Evolutionary conservation across 2,888 invertebrate species (phyloP), one percentile per base, ranked within the genome.

Genomic region (Microctonus brassicae): DNA sequence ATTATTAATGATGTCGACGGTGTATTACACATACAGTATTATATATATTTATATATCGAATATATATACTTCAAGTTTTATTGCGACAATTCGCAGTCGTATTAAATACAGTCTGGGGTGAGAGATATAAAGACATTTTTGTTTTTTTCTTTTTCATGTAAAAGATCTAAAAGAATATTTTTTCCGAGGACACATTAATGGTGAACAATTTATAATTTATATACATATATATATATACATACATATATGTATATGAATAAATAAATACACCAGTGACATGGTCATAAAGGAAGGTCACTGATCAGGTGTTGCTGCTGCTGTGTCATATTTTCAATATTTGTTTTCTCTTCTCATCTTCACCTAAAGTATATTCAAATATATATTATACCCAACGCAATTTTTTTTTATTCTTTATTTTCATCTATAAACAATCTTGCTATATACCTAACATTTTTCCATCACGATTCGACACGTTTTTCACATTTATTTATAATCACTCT

Each of bases 231-330:
- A n/a, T n/a, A n/a, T n/a, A n/a, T n/a, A n/a, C n/a, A n/a, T n/a
- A n/a, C n/a, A 62, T 29, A 58, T n/a, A 39, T 42, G 24, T 39
- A 62, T 42, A n/a, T n/a, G n/a, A n/a, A n/a, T n/a, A n/a, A n/a
- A n/a, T n/a, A n/a, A n/a, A n/a, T n/a, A 39, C 62, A 62, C 39
- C 62, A 34, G 39, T 22, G 62, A 62, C 42, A 62, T 39, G 39
- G 62, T 42, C 62, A 62, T 62, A 62, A 62, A 22, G 62, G 62
- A 42, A 62, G 62, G 42, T 42, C 62, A 62, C 24, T 22, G 42
- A 62, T 62, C 62, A 62, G 62, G 62, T 62, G 62, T n/a, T 47
- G 47, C 20, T 20, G 17, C 22, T 29, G 29, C 29, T 29, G 39
- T 62, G n/a, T 62, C 13, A 22, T 62, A 26, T n/a, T n/a, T n/a